Evolutionary conservation across 2,888 invertebrate genomes (phyloP), one percentile per base, ranked within the genome.

Genomic region (Hyalella azteca): DNA sequence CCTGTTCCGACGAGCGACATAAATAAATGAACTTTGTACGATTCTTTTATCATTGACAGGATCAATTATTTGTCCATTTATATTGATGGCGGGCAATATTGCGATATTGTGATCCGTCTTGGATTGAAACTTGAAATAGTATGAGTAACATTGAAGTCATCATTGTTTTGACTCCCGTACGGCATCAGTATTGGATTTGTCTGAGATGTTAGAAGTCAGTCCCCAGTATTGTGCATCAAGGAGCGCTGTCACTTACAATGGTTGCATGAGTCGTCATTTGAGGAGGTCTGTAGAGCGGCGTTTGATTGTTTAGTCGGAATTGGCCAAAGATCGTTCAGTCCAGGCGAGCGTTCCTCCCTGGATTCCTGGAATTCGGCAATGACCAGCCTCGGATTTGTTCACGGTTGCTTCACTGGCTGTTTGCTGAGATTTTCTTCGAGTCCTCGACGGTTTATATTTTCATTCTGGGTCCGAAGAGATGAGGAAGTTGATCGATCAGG

Each of bases 291-390:
- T 66, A 32, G 36, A 36, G 36, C 36, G 36, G 66, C 36, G 66
- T 66, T 66, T 66, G 66, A 66, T 66, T 66, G 66, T 66, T 66
- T 66, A 66, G 66, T 66, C 66, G 66, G 36, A 36, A 66, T 66
- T 66, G 66, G 66, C 66, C 66, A 19, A 36, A 66, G 66, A 66
- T 66, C 66, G 66, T 66, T 66, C 36, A 66, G 66, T 36, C 36
- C 66, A 66, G 66, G 66, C 66, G 66, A 66, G 66, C 66, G 66
- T 66, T 66, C 66, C 66, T 66, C 36, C 66, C 36, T 66, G 66
- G 66, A 66, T 66, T 66, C 66, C 66, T 36, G 66, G 66, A 66
- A 66, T 66, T 66, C 36, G 36, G 66, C 36, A 66, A 66, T 66
- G 66, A 66, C 66, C 66, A 19, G 66, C n/a, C 66, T 36, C 3